Evolutionary conservation across 1,140 invertebrate genomes (phyloP).

Genomic region (Acromyrmex charruanus): DNA sequence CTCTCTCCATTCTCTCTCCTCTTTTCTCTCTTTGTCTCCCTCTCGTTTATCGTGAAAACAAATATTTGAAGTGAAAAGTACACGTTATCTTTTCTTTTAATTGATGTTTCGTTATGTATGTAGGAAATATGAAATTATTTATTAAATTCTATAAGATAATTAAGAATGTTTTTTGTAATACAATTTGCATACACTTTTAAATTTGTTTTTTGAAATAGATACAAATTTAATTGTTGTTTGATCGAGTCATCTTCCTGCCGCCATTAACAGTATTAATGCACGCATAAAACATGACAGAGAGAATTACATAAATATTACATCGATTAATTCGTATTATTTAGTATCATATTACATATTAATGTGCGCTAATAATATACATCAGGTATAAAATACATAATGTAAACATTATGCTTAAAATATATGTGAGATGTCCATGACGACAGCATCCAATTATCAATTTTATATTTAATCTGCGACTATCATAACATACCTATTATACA

Average conservation of each 20-base stretch:
- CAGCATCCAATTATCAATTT: constrained; percentile 46
- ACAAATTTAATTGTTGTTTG: constrained; percentile 39
- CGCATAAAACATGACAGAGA: constrained; percentile 42
- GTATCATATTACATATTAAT: constrained; percentile 49
- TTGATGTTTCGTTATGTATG: background rate
- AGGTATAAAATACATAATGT: constrained; percentile 30
- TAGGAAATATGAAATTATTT: background rate
- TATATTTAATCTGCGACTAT: constrained; percentile 39
- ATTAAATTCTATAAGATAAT: background rate
- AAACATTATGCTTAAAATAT: constrained; percentile 39
- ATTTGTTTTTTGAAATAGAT: background rate
- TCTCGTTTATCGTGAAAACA: background rate
- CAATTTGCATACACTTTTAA: constrained; percentile 7
- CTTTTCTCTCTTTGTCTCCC: too few species aligned
- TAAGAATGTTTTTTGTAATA: constrained; percentile 13
- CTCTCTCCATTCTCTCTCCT: background rate
- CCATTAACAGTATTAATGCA: constrained; percentile 53
- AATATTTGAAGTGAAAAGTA: background rate
- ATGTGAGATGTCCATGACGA: background rate
- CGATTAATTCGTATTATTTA: constrained; percentile 61
- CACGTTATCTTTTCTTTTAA: background rate
- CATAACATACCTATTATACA: background rate
- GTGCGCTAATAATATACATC: constrained; percentile 35
- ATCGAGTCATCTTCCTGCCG: constrained; percentile 21
- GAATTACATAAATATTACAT: constrained; percentile 48